Base-by-base conservation (phyloP, 2,888 invertebrate species). In the Drosophila siamana region DNA sequence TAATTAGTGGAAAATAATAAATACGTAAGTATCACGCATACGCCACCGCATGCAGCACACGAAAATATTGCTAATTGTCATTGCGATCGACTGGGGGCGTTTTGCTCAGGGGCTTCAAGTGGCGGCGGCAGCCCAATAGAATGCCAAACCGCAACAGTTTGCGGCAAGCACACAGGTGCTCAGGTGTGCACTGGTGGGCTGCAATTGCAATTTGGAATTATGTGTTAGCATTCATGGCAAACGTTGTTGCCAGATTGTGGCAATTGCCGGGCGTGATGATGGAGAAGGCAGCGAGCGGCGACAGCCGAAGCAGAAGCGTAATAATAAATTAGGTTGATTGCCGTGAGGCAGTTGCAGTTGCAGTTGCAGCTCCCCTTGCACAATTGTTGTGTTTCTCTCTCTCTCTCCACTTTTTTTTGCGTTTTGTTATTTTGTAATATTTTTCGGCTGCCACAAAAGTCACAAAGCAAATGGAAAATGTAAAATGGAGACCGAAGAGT, bases 311-410 rank as follows among this genome's bases (percentile, higher is more conserved):
- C 19, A 40, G 11, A 22, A 60, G 48, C 43, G 43, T 50, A 70
- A 74, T 78, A 86, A 86, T 80, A 86, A 85, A 85, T 85, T 85
- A 88, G 89, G 80, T 85, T 85, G 88, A 89, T 86, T 85, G 85
- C 78, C 69, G 48, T 48, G 89, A 64, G 89, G 61, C 63, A 15
- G 4, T 44, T 69, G 63, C 67, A 15, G 4, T 44, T 69, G 63
- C 67, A 78, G 33, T 66, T 66, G 28, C 26, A 48, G 43, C 33
- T 26, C 22, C n/a, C 55, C 69, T 38, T 48, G n/a, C 52, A 54
- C 59, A 47, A 36, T 36, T 36, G n/a, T 36, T n/a, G 13, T 61
- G 16, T 28, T 2, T 24, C 46, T 28, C 8, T 9, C 41, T 55
- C 54, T 57, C 26, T 51, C 7, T 55, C 28, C 43, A 48, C 62